Evolutionary conservation across 2,888 invertebrate species (phyloP), one percentile per base, ranked within the genome.

Genomic region (Temnothorax unifasciatus): DNA sequence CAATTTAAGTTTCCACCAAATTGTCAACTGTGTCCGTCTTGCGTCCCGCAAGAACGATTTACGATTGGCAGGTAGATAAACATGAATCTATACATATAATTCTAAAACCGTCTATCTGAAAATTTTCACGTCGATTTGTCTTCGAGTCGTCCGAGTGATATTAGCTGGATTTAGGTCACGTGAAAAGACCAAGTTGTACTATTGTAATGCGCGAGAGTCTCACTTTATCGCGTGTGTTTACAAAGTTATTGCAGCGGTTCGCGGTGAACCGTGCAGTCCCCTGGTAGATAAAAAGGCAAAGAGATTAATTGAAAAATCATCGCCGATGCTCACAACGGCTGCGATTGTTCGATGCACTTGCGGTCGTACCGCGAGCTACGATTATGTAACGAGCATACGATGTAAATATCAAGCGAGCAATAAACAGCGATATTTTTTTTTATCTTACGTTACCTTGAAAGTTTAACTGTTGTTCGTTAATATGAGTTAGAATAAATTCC

Each of bases 271-370:
- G 69, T 44, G 29, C 25, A 44, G 54, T 69, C 34, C 69, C 29
- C 41, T 9, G 9, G 9, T 29, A 68, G 54, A 77, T 69, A 68
- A 68, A 69, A 69, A 54, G 18, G 9, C 54, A n/a, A 41, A 68
- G 54, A 15, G n/a, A n/a, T 6, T 77, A 77, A 68, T 77, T 77
- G 69, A 68, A 77, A 77, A 77, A 77, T 77, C 25, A n/a, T 41
- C 25, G 21, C n/a, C 59, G 57, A 44, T 21, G 47, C 15, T 61
- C 34, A 34, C 15, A 61, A 74, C 29, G 44, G 21, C 21, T 61
- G 54, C 47, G 63, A 75, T 77, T 52, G 38, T 64, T 50, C 54
- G 41, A n/a, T 54, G 25, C 9, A 21, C 21, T 50, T 18, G 61
- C 44, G 44, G 18, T 57, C 25, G 6, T 2, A 41, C 21, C 41